These are phyloP conservation scores for Heterochromis multidens DNA, from an alignment of 2,113 vertebrate species.

Conservation along the genomic window DNA sequence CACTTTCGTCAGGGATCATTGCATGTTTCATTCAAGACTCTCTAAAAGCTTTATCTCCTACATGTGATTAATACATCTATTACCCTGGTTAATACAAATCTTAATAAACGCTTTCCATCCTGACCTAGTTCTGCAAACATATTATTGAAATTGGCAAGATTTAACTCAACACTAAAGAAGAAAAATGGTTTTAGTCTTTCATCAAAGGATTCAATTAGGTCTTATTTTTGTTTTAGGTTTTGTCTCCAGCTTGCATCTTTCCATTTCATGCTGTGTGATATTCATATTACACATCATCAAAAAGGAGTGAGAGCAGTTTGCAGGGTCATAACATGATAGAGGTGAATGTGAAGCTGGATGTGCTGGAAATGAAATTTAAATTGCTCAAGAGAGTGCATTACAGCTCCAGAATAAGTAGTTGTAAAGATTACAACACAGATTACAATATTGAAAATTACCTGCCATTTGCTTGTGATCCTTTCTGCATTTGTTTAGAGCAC, in stretches of 20 bases:
- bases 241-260: neutral
- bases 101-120: neutral
- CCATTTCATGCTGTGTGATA: conserved; percentile 2
- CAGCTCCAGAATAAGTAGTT: neutral
- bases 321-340: conserved; percentile 1
- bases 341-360: neutral
- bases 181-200: neutral
- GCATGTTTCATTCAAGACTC: neutral
- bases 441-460: neutral
- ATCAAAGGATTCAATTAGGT: neutral
- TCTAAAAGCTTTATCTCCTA: neutral
- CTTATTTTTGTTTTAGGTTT: neutral
- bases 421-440: neutral
- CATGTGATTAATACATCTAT: neutral
- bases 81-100: neutral
- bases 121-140: neutral
- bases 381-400: neutral
- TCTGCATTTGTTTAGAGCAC: neutral
- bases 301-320: conserved; percentile 1
- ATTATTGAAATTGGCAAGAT: neutral
- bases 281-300: conserved; percentile 5
- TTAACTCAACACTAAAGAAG: neutral
- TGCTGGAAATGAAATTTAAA: conserved; percentile 1
- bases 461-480: neutral
- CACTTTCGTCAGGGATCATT: neutral